These are phyloP conservation scores for Eurytemora carolleeae DNA, from an alignment of 1,140 invertebrate genomes.

Conservation along the genomic window DNA sequence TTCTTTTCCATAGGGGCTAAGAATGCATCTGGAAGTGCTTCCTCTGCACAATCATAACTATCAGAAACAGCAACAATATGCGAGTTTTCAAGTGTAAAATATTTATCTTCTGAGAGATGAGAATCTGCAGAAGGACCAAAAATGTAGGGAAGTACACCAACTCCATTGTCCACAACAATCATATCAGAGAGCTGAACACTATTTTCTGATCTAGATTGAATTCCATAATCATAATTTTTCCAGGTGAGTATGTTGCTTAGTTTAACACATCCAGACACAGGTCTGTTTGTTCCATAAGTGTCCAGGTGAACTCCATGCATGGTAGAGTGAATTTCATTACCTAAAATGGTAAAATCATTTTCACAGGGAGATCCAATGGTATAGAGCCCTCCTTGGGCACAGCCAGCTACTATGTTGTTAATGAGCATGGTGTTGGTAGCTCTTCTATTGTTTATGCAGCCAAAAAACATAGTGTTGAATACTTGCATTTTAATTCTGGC, in stretches of 20 bases:
- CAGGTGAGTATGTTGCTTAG: neutral
- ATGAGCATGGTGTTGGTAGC: too few species aligned
- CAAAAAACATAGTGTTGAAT: too few species aligned
- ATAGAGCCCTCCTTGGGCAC: too few species aligned
- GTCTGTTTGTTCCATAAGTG: neutral
- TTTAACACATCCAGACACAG: neutral
- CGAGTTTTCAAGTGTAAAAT: neutral
- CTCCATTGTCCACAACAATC: neutral
- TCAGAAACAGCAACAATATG: neutral
- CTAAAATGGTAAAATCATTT: too few species aligned
- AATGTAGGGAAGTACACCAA: neutral
- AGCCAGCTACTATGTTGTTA: too few species aligned
- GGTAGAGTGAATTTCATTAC: slow-evolving; percentile 15
- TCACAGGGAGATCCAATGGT: too few species aligned
- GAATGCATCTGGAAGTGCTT: too few species aligned
- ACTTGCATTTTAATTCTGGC: too few species aligned
- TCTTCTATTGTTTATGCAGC: too few species aligned
- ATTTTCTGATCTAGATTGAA: neutral
- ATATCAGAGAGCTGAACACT: neutral
- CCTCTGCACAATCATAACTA: neutral
- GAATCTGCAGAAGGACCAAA: neutral
- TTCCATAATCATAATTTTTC: neutral
- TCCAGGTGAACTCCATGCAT: neutral
- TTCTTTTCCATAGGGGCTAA: neutral
- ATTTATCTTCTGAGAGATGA: neutral